phyloP scores from a whole-genome alignment of 2,113 vertebrate species.

The Spea bombifrons region DNA sequence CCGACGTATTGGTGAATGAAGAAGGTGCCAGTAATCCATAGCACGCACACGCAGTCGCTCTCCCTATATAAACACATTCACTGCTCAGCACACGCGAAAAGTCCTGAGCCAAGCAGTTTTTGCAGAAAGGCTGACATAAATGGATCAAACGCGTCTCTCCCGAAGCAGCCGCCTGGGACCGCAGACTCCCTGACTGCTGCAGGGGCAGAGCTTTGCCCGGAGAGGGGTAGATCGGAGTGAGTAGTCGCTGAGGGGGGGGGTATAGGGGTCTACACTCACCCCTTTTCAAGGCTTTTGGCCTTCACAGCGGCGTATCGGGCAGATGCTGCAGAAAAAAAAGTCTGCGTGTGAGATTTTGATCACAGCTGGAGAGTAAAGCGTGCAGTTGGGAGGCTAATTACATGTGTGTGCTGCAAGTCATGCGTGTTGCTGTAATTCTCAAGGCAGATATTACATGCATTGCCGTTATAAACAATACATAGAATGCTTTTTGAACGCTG shows the following conservation, averaged over 20 bases:
- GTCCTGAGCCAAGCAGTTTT: constrained; percentile 13
- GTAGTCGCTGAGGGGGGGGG: background rate
- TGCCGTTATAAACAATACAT: too few species aligned
- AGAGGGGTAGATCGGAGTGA: background rate
- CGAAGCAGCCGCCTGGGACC: constrained; percentile 4
- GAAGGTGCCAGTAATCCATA: background rate
- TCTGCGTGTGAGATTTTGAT: too few species aligned
- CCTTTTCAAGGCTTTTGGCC: too few species aligned
- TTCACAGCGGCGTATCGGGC: too few species aligned
- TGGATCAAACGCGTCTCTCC: constrained; percentile 10
- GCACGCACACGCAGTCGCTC: background rate
- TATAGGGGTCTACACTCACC: too few species aligned
- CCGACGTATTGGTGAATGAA: background rate
- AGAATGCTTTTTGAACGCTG: too few species aligned
- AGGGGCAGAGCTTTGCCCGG: background rate
- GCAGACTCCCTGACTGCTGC: constrained; percentile 4
- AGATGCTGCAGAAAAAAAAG: too few species aligned
- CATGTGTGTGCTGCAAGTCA: too few species aligned
- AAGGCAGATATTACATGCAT: too few species aligned
- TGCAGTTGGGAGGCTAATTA: too few species aligned
- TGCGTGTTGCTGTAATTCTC: too few species aligned
- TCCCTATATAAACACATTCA: background rate
- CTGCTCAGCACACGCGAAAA: background rate
- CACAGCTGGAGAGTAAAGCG: too few species aligned
- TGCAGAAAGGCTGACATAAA: constrained; percentile 21